Percentiles rank a stretch among this genome's conserved stretches.
Evolutionary conservation across 2,113 vertebrate species (phyloP).

Genomic region (Colius striatus): DNA sequence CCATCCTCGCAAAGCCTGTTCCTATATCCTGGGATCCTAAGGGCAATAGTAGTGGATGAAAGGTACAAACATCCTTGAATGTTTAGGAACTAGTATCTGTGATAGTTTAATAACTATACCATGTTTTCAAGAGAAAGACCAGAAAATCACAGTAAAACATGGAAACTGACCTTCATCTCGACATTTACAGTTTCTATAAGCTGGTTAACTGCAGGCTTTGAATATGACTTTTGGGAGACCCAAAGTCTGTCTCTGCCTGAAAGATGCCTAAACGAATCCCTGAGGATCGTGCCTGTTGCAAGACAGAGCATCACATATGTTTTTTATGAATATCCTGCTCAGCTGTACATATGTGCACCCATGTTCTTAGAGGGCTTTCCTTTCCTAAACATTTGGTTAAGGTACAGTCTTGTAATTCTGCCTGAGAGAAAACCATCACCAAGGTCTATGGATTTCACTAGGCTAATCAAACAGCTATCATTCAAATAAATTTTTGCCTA

Average conservation of each 20-base stretch:
- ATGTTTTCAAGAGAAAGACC: neutral
- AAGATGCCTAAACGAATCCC: neutral
- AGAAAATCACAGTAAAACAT: neutral
- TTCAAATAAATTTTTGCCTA: neutral
- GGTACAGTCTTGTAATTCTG: neutral
- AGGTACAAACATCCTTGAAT: neutral
- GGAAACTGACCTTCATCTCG: constrained; percentile 19
- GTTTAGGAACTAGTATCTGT: neutral
- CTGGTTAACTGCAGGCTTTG: neutral
- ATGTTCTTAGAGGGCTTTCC: neutral
- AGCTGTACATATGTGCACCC: fast-evolving
- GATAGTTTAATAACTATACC: neutral
- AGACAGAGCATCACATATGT: fast-evolving
- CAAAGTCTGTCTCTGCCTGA: neutral
- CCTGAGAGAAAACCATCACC: neutral
- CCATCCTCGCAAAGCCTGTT: neutral
- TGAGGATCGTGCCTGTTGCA: neutral
- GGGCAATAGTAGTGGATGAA: neutral
- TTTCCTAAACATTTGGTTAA: neutral
- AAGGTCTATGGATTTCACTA: neutral
- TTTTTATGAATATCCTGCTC: neutral
- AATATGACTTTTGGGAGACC: neutral
- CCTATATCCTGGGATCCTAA: neutral
- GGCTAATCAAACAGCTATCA: neutral
- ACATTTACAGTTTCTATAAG: neutral